phyloP scores from a whole-genome alignment of 2,113 vertebrate species.

The Prochilodus magdalenae region DNA sequence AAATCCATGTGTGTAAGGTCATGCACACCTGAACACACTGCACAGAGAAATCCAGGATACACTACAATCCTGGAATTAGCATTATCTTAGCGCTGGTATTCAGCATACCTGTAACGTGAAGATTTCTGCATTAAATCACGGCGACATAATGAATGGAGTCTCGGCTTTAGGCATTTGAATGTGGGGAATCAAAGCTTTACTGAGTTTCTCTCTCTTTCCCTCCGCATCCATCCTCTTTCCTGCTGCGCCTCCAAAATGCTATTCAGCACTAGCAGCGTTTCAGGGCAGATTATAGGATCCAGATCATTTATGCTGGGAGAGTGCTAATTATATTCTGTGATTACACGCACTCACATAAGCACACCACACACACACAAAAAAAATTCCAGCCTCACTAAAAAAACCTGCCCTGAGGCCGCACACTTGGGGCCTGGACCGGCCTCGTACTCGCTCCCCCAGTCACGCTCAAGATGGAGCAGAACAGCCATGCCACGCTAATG shows the following conservation, averaged over 20 bases:
- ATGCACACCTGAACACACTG: too few species aligned
- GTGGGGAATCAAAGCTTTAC: background rate
- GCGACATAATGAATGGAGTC: background rate
- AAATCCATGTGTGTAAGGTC: too few species aligned
- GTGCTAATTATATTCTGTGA: constrained; percentile 40
- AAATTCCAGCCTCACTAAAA: background rate
- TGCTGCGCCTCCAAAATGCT: background rate
- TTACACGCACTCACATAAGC: constrained; percentile 24
- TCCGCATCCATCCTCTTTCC: background rate
- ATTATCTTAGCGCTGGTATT: too few species aligned
- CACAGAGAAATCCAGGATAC: too few species aligned
- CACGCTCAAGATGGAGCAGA: background rate
- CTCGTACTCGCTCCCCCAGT: background rate
- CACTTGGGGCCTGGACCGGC: background rate
- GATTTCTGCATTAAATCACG: too few species aligned
- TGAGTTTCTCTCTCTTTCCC: background rate
- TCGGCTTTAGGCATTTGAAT: background rate
- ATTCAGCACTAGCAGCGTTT: background rate
- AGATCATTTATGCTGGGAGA: constrained; percentile 29
- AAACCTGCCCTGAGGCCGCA: background rate
- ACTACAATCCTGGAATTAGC: too few species aligned
- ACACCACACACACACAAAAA: background rate
- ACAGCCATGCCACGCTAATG: background rate
- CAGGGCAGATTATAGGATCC: constrained; percentile 16
- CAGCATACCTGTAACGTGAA: too few species aligned